Evolutionary conservation across 1,140 invertebrate genomes (phyloP).

Genomic region (Lanistes nyassanus): DNA sequence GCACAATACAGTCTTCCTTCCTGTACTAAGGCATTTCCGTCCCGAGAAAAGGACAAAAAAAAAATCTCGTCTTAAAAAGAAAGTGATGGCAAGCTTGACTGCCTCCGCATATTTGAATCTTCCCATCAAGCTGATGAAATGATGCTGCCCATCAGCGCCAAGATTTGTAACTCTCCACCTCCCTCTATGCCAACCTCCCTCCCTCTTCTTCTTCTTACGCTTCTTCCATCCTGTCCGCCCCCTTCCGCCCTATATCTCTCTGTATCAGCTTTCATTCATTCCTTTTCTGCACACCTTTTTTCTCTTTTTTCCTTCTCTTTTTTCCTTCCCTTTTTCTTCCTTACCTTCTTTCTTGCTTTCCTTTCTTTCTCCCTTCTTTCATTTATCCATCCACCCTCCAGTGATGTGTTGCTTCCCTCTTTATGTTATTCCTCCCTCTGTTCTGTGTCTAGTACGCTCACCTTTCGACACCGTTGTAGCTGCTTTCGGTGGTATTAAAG

Average conservation of each 20-base stretch:
- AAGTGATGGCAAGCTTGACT: too few species aligned
- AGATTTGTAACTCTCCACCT: not conserved
- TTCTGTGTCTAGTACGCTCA: too few species aligned
- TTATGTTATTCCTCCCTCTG: not conserved
- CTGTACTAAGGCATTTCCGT: too few species aligned
- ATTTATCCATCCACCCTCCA: not conserved
- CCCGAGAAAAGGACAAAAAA: too few species aligned
- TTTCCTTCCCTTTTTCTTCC: not conserved
- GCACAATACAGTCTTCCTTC: too few species aligned
- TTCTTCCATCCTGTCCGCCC: not conserved
- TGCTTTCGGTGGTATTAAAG: too few species aligned
- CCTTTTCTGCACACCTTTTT: not conserved
- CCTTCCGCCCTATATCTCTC: not conserved
- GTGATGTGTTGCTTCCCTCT: not conserved
- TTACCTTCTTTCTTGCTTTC: not conserved
- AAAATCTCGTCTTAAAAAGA: too few species aligned
- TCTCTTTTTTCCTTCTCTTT: conserved; percentile 4
- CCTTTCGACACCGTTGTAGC: too few species aligned
- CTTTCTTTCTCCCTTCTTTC: not conserved
- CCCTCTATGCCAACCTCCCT: not conserved
- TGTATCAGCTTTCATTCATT: not conserved
- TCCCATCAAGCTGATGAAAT: too few species aligned
- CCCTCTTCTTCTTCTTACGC: not conserved
- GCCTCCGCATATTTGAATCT: too few species aligned
- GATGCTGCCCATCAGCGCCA: not conserved